Evolutionary conservation across 2,888 invertebrate genomes (phyloP).

Genomic region (Rhorus exstirpatorius): DNA sequence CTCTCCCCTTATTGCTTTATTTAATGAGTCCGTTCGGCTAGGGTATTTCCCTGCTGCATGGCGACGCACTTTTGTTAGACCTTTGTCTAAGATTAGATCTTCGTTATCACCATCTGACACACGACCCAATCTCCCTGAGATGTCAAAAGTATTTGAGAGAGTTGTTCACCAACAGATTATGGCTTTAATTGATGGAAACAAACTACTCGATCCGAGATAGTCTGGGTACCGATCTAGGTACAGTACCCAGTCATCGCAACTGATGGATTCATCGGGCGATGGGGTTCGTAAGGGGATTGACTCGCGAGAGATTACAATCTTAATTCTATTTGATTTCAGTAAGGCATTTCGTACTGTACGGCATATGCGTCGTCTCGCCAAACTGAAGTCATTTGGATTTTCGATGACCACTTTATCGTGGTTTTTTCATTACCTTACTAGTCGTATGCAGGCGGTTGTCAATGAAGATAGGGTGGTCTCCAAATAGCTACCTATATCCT

Average conservation of each 20-base stretch:
- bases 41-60: no score
- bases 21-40: no score
- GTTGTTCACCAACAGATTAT: neutral
- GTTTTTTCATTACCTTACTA: no score
- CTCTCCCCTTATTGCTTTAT: no score
- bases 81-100: neutral
- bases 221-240: neutral
- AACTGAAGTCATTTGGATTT: no score
- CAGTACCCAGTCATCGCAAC: neutral
- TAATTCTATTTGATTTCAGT: neutral
- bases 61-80: no score
- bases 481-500: no score
- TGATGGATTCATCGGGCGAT: neutral
- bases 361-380: neutral
- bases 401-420: no score
- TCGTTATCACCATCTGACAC: constrained; percentile 6
- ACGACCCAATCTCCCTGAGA: neutral
- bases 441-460: no score
- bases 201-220: neutral
- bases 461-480: no score
- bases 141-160: neutral
- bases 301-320: neutral
- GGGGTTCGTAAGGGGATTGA: neutral
- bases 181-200: neutral
- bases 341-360: neutral